Percentiles rank a stretch among this genome's conserved stretches.
Conservation (phyloP, 2,888 invertebrate genomes). For the Diploptera punctata region DNA sequence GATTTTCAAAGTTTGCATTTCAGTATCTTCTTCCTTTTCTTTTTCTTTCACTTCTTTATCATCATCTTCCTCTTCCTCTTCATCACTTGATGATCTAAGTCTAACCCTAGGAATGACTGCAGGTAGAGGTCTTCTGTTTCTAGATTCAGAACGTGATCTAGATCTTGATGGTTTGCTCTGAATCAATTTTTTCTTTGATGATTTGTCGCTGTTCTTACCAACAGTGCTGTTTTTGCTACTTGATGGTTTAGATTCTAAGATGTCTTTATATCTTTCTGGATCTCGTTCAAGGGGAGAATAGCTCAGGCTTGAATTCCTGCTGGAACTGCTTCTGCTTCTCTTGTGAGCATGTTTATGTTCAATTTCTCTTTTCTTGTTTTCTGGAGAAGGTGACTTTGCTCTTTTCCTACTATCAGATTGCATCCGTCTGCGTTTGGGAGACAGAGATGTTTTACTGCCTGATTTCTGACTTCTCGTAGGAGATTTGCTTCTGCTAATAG, state of each 20-base stretch:
- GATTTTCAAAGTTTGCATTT: conserved; percentile 70
- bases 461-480: conserved; percentile 6
- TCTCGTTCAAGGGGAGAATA: conserved; percentile 73
- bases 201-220: conserved; percentile 55
- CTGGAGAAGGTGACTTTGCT: conserved; percentile 5
- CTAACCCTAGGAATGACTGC: conserved; percentile 58
- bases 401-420: conserved; percentile 26
- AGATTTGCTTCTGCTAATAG: conserved; percentile 33
- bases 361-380: neutral
- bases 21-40: conserved; percentile 69
- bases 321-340: conserved; percentile 21
- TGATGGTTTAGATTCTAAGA: conserved; percentile 60
- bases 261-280: conserved; percentile 72
- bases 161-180: conserved; percentile 38
- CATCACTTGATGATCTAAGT: conserved; percentile 52
- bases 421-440: conserved; percentile 14
- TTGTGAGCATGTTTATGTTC: neutral
- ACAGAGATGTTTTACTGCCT: conserved; percentile 13
- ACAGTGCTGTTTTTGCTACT: conserved; percentile 57
- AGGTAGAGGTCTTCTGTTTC: conserved; percentile 54
- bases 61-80: conserved; percentile 58
- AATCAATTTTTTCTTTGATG: conserved; percentile 39
- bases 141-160: conserved; percentile 55
- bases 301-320: conserved; percentile 60
- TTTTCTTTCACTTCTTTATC: conserved; percentile 62